Conservation (phyloP, 2,888 invertebrate genomes). For the Lasiommata megera region DNA sequence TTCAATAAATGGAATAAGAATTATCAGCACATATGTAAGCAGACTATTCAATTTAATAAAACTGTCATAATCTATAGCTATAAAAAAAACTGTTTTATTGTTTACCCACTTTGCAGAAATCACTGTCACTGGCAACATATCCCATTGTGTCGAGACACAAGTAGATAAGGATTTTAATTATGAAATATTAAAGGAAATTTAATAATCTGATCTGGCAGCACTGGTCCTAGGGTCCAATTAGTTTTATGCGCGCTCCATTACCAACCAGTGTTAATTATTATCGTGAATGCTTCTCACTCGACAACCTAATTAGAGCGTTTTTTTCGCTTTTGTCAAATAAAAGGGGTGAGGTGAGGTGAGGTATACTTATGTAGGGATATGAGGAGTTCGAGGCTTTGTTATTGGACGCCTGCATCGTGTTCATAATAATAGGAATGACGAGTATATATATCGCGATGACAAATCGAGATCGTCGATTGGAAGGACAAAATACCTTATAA, state of each 20-base stretch:
- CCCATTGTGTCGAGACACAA: too few relatives aligned
- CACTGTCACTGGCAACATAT: too few relatives aligned
- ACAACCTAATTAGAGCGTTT: slow-evolving; percentile 77
- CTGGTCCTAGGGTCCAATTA: slow-evolving; percentile 71
- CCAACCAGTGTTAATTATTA: slow-evolving; percentile 79
- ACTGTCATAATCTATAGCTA: too few relatives aligned
- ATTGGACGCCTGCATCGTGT: neutral
- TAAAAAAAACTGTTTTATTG: too few relatives aligned
- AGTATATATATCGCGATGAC: too few relatives aligned
- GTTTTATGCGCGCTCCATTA: slow-evolving; percentile 79
- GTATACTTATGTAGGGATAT: neutral
- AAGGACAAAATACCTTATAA: too few relatives aligned
- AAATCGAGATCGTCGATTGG: too few relatives aligned
- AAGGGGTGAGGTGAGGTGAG: slow-evolving; percentile 14
- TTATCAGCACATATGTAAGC: too few relatives aligned
- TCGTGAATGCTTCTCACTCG: slow-evolving; percentile 77
- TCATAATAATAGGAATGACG: neutral
- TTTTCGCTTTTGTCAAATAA: slow-evolving; percentile 38
- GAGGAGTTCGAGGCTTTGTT: slow-evolving; percentile 5
- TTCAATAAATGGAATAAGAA: too few relatives aligned
- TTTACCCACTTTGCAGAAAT: too few relatives aligned
- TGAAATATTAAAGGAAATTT: neutral
- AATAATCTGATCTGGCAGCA: slow-evolving; percentile 40
- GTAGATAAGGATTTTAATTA: neutral
- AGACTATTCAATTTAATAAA: too few relatives aligned